A percentile compares a stretch with the other conserved stretches of the same genome.
Evolutionary conservation across 2,888 invertebrate species (phyloP).

Genomic region (Erebia aethiops): DNA sequence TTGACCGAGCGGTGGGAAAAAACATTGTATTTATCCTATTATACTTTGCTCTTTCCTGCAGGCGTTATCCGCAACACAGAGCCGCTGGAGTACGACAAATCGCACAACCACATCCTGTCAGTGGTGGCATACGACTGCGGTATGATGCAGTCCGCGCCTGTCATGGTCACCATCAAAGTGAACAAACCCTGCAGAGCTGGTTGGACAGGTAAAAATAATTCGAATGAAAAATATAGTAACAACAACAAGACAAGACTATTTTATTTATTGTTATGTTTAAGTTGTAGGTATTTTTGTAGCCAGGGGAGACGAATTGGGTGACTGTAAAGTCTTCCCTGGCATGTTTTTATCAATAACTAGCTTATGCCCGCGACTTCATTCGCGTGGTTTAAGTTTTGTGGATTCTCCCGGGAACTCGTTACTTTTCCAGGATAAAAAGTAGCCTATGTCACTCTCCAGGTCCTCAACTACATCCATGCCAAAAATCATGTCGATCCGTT

Average conservation of each 20-base stretch:
- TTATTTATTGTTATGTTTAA: too few species aligned
- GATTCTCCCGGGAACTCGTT: too few species aligned
- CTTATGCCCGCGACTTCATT: too few species aligned
- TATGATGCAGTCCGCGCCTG: constrained; percentile 95
- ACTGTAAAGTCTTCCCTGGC: too few species aligned
- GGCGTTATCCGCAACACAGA: constrained; percentile 96
- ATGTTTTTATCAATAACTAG: too few species aligned
- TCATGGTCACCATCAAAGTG: constrained; percentile 98
- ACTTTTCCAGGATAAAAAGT: too few species aligned
- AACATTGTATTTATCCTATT: background rate
- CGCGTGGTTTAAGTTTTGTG: too few species aligned
- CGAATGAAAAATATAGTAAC: background rate
- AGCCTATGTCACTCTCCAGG: too few species aligned
- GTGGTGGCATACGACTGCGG: constrained; percentile 99
- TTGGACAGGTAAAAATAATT: constrained; percentile 86
- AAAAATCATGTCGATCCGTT: too few species aligned
- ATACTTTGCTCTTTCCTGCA: constrained; percentile 47
- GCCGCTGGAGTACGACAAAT: constrained; percentile 94
- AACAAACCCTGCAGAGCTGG: constrained; percentile 90
- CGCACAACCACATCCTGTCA: constrained; percentile 97
- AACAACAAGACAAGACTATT: constrained; percentile 22
- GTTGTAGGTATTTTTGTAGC: too few species aligned
- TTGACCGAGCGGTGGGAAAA: background rate
- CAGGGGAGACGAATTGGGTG: too few species aligned
- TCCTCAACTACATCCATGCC: too few species aligned